Conservation (phyloP, 2,113 vertebrate genomes). For the Drymodes brunneopygia region DNA sequence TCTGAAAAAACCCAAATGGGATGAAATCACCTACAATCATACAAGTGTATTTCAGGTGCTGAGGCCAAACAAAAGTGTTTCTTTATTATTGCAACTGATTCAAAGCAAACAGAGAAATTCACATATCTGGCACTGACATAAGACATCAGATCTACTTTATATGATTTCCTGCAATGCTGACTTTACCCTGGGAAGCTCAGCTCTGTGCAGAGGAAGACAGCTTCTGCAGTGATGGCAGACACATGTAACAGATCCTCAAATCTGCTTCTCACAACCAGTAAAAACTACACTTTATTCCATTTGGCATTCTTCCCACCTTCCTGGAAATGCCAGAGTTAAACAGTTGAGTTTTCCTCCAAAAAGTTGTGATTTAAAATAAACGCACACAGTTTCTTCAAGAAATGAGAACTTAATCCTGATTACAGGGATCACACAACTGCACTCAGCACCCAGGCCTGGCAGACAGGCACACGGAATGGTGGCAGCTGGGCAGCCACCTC, state of each 20-base stretch:
- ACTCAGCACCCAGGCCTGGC: neutral
- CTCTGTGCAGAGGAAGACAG: neutral
- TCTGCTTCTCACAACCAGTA: neutral
- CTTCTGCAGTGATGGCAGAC: neutral
- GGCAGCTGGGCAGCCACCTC: neutral
- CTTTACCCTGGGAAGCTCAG: neutral
- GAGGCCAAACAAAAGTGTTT: neutral
- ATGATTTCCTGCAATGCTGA: neutral
- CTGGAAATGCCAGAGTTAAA: neutral
- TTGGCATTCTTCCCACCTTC: neutral
- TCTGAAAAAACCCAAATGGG: neutral
- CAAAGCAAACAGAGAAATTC: neutral
- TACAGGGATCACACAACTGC: fast-evolving
- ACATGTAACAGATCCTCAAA: neutral
- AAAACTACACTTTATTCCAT: neutral
- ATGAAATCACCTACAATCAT: neutral
- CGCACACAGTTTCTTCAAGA: neutral
- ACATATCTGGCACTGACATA: neutral
- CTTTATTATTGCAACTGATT: neutral
- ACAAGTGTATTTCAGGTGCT: neutral
- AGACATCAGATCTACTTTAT: neutral
- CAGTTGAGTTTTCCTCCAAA: neutral
- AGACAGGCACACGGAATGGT: neutral
- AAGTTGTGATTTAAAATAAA: neutral
- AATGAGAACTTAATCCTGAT: neutral